Evolutionary conservation across 23 tunicate genomes (phyloP), one percentile per base, ranked within the genome.

Genomic region (Styela clava): DNA sequence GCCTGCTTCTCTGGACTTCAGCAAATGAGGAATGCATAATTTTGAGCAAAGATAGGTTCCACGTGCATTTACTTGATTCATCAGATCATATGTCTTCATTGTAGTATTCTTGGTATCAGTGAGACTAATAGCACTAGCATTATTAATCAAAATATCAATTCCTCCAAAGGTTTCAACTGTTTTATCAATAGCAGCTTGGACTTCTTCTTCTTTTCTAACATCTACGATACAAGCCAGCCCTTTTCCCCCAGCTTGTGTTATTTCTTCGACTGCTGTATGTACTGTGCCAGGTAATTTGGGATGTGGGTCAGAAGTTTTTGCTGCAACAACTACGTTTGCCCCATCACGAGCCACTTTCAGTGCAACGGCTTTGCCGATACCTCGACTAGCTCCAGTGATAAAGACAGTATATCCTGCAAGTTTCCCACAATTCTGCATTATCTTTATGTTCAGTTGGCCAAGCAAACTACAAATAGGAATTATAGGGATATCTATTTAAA

Each of bases 221-320:
- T 86, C 89, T 16, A 86, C 86, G 0, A 82, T 2, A 51, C 79
- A 69, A 9, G 89, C 70, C 0, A 86, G 70, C 18, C 69, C 37
- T 28, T 82, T 82, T 20, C 89, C 89, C 7, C 89, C 89, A 0
- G 79, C 89, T 24, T 81, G 82, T 34, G 33, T 84, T 22, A 86
- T 69, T 27, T 86, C 89, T 32, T 86, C 79, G 3, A 87, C 89
- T 19, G 87, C 89, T 21, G 89, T 86, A 35, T 86, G 37, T 24
- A 86, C 83, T 29, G 89, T 86, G 1, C 89, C 89, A 3, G 89
- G 85, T 51, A 86, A 34, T 31, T 70, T 86, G 18, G 85, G 89
- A 71, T 86, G 86, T 18, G 87, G 89, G 3, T 86, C 89, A 28
- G 89, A 29, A 20, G 89, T 86, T 37, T 86, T 86, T 26, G 89